Evolutionary conservation across 2,797 vertebrate species (phyloP).

Genomic region (Gastrophryne carolinensis): DNA sequence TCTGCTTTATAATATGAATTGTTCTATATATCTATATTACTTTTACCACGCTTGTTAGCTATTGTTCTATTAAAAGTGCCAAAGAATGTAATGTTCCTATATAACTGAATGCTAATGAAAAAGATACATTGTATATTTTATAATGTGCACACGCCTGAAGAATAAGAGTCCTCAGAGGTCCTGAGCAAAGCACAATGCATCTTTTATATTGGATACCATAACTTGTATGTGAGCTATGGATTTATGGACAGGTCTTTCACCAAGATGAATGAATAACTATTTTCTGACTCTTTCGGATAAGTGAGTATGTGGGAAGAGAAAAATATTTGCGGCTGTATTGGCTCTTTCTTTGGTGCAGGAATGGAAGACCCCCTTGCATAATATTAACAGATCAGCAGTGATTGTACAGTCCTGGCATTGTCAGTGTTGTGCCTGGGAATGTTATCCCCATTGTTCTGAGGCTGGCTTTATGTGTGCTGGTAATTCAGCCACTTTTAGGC

Average conservation of each 20-base stretch:
- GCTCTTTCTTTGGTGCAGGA: neutral
- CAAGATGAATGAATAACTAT: conserved; percentile 27
- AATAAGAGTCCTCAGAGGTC: too few species aligned
- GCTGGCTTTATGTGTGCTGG: conserved; percentile 12
- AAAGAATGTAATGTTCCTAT: too few species aligned
- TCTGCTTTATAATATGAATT: too few species aligned
- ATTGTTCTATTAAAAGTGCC: too few species aligned
- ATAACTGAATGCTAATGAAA: too few species aligned
- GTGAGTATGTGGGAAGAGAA: conserved; percentile 39
- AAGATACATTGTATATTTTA: too few species aligned
- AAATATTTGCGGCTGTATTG: conserved; percentile 34
- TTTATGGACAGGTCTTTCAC: neutral
- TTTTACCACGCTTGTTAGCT: too few species aligned
- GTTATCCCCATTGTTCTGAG: conserved; percentile 38
- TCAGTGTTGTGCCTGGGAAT: conserved; percentile 44
- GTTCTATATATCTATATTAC: too few species aligned
- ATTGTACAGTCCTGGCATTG: conserved; percentile 18
- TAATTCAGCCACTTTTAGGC: conserved; percentile 32
- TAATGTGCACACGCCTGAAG: too few species aligned
- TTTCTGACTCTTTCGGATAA: conserved; percentile 20
- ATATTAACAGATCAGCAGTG: conserved; percentile 27
- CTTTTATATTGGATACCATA: neutral
- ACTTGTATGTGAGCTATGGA: neutral
- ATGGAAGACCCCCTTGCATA: conserved; percentile 40
- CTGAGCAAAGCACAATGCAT: too few species aligned